These are phyloP conservation scores for Epinotia bilunana DNA, from an alignment of 2,888 invertebrate genomes.

Conservation along the genomic window DNA sequence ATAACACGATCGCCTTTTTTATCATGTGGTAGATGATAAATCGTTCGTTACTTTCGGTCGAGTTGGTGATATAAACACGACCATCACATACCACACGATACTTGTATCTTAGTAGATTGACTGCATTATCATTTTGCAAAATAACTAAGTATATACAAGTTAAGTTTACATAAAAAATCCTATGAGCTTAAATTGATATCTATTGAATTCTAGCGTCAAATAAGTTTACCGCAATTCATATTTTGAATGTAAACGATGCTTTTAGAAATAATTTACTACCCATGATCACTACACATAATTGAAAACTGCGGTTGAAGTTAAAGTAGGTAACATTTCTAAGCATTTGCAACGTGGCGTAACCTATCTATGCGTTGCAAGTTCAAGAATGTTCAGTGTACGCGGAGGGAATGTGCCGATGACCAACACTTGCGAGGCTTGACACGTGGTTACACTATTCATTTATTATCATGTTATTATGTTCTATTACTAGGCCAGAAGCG, in stretches of 20 bases:
- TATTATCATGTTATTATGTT: slow-evolving; percentile 33
- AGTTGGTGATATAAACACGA: background rate
- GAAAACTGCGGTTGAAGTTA: background rate
- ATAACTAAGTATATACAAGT: background rate
- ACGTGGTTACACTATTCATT: slow-evolving; percentile 35
- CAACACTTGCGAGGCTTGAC: slow-evolving; percentile 39
- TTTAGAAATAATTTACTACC: background rate
- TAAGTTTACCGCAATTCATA: background rate
- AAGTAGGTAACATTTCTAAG: background rate
- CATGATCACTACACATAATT: background rate
- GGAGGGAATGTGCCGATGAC: slow-evolving; percentile 27
- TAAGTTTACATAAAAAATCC: background rate
- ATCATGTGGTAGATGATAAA: background rate
- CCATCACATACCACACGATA: background rate
- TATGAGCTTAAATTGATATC: background rate
- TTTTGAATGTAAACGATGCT: background rate
- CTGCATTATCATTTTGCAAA: too few species aligned
- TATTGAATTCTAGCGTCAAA: background rate
- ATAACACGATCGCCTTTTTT: too few species aligned
- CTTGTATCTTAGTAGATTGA: background rate
- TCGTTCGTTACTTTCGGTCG: background rate
- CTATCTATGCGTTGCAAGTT: slow-evolving; percentile 20
- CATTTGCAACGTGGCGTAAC: slow-evolving; percentile 15
- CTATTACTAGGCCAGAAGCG: slow-evolving; percentile 25
- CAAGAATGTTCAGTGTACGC: slow-evolving; percentile 22